Evolutionary conservation across 1,140 invertebrate genomes (phyloP), one percentile per base, ranked within the genome.

Genomic region (Drosophila pseudoobscura): DNA sequence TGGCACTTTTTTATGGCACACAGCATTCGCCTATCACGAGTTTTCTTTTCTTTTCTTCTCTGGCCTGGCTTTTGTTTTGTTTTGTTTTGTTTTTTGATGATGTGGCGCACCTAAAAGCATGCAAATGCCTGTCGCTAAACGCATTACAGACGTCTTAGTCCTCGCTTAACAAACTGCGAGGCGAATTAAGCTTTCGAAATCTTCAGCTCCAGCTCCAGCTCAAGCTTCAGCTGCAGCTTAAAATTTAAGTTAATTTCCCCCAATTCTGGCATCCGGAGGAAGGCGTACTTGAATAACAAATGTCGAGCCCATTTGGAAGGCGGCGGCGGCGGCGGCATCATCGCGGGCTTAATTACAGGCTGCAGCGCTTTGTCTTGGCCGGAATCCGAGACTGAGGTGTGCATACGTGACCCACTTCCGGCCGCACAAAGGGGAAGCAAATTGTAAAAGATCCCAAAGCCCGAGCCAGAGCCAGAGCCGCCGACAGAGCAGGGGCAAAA

Each of bases 341-440:
- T 56, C 50, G 79, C 59, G 62, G 59, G 63, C 83, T 88, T 87
- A 87, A 87, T 87, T 88, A 88, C 82, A 75, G 78, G 55, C 78
- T 65, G 49, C 55, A 52, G 45, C 58, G 54, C 75, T 88, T 87
- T 87, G 83, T 87, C 78, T 78, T 75, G 65, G 56, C 44, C 61
- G 62, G 60, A 49, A 13, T 39, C 11, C 35, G 35, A 39, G 69
- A 52, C 60, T 69, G 73, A 66, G 73, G 68, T 47, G 44, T 50
- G 61, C 78, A 78, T 88, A 82, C 84, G 78, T 87, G 83, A 87
- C 82, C 82, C 83, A 87, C 82, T 75, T 87, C 82, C 82, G 83
- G 82, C 39, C 46, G 55, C 63, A 88, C 83, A 87, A 82, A 80
- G 63, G 73, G 74, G 80, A 80, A 65, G 79, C 73, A 68, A 76